Evolutionary conservation across 1,140 invertebrate species (phyloP).

Genomic region (Chironomus striatipennis): DNA sequence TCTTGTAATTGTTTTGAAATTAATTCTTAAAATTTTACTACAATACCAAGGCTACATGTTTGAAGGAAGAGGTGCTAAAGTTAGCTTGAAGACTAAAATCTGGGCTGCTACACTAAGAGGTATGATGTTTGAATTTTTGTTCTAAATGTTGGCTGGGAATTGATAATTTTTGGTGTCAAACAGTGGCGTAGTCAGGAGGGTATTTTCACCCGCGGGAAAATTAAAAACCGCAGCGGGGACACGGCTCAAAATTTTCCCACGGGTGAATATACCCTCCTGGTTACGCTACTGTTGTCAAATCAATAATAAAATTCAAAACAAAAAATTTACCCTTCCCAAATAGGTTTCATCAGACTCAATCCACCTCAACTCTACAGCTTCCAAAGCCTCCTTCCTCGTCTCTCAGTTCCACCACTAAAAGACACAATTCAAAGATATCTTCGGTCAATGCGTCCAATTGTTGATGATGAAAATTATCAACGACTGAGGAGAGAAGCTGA

Average conservation of each 20-base stretch:
- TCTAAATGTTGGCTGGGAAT: no score
- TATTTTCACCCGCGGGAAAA: no score
- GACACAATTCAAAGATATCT: background rate
- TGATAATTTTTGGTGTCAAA: no score
- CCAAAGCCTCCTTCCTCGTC: background rate
- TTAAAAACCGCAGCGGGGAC: no score
- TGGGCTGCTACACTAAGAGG: background rate
- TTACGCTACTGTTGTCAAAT: no score
- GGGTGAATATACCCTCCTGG: no score
- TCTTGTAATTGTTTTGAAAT: background rate
- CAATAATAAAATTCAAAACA: no score
- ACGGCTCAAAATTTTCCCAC: no score
- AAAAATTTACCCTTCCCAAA: no score
- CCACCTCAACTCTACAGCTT: background rate
- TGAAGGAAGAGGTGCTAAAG: background rate
- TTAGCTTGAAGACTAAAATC: background rate
- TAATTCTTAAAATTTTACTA: background rate
- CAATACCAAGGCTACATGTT: conserved; percentile 7
- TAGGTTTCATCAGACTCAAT: background rate
- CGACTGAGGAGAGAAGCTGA: background rate
- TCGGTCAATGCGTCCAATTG: background rate
- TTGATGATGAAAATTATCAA: background rate
- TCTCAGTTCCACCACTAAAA: background rate
- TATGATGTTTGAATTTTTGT: background rate
- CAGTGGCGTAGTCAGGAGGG: no score